Evolutionary conservation across 2,888 invertebrate genomes (phyloP), one percentile per base, ranked within the genome.

Genomic region (Ferdinandea cuprea): DNA sequence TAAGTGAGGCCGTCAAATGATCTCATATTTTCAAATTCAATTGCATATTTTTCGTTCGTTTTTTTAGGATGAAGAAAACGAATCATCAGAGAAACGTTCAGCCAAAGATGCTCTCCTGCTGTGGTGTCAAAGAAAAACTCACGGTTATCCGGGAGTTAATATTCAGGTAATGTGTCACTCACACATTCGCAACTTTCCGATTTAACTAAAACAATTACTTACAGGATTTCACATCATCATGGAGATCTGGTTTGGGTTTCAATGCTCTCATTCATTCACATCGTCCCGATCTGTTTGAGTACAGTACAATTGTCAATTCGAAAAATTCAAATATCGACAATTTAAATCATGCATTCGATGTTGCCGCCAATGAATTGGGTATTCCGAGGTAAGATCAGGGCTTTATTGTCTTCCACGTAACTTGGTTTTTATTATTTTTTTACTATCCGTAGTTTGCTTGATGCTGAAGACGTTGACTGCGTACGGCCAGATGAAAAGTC

Each of bases 121-220:
- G 86, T 99, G 99, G 99, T 99, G 99, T 89, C 99, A 99, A 92
- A 94, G 99, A 66, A 99, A 98, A 92, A 99, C 99, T 0, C 96
- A 96, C 88, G 99, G 98, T 86, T 99, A 98, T 92, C 94, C 95
- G 58, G 95, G 95, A 72, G 97, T 97, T 42, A 95, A 96, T 88
- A 97, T 97, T 85, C 95, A 95, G 90, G 87, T 86, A 77, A 65
- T 19, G 3, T 1, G 8, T 3, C 9, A 5, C 3, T n/a, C n/a
- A n/a, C n/a, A n/a, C n/a, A n/a, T 11, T 19, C 3, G 17, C 17
- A 11, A 11, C 9, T n/a, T n/a, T n/a, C n/a, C n/a, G n/a, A 4
- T 11, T 17, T 3, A n/a, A 13, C 6, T 9, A 19, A 44, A 4
- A 19, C 11, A 69, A 35, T 40, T 58, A 30, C 17, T 48, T 32